Evolutionary conservation across 1,140 invertebrate species (phyloP), one percentile per base, ranked within the genome.

Genomic region (Ptiloglossa arizonensis): DNA sequence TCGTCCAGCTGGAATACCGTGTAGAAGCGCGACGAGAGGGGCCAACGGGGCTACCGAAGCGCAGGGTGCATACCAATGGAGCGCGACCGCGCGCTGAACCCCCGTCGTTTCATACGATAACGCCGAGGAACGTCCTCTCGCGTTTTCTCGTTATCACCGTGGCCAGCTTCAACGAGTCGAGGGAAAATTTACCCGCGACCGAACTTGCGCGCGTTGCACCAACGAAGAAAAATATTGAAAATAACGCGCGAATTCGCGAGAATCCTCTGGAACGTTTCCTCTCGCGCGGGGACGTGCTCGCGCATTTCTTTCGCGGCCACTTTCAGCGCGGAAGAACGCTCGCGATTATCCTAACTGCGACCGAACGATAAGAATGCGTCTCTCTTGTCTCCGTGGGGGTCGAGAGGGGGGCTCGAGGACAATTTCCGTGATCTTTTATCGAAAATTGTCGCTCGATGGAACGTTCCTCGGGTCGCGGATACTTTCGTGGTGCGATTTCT

Each of bases 81-180:
- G 24, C 24, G 5, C 24, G 22, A 6, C 27, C 13, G 50, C 50
- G 24, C 24, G 17, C 19, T 22, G n/a, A 76, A 44, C 32, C 19
- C 46, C 8, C 24, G 41, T 24, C 44, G 32, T 29, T 69, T 76
- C 52, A 59, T 13, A 15, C 50, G 52, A 73, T n/a, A 56, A 74
- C 24, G 15, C 22, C 4, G 57, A n/a, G n/a, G 9, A 22, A 32
- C 27, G 19, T 74, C 13, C 29, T 59, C 2, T 54, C 35, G 22
- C 48, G 13, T 74, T 60, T 35, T 8, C n/a, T 38, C 29, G 27
- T 29, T 19, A 27, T 32, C 54, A 19, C 32, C 8, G 27, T 32
- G 57, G 22, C 19, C n/a, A 5, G 32, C 15, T n/a, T 60, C 38
- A 59, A 59, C 32, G 57, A 59, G 19, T 19, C 19, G 2, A n/a